Evolutionary conservation across 2,113 vertebrate species (phyloP), one percentile per base, ranked within the genome.

Genomic region (Gobio gobio): DNA sequence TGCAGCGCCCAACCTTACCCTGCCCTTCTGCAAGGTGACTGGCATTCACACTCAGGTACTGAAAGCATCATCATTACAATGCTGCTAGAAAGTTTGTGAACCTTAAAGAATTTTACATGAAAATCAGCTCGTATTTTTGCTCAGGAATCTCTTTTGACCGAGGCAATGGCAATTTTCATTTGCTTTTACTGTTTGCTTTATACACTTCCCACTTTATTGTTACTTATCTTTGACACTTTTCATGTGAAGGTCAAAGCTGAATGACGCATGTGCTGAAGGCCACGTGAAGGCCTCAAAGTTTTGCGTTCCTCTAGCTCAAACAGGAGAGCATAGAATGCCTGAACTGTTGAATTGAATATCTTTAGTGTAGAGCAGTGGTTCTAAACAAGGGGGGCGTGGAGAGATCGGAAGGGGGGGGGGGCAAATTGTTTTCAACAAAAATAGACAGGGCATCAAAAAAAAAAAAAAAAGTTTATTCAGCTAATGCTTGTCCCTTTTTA

Each of bases 21-120:
- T 96, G 63, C 97, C 94, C 87, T 98, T 98, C 89, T 94, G 95
- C 92, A 98, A 99, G 94, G 96, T 99, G 70, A 92, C 93, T 33
- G 94, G 95, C 78, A 93, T 98, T 85, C 96, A 97, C 90, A 91
- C 94, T 90, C 98, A 99, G 95, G 98, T 99, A 95, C 94, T 90
- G 68, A 16, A 83, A 49, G 4, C 22, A n/a, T 78, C 3, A 1
- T 0, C 12, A 9, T 59, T 43, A 59, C n/a, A 29, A 10, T 76
- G 45, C 66, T 68, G 7, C 16, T 40, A 22, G 9, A 20, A 40
- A 7, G 18, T 36, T 68, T 68, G 64, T 68, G 16, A 68, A 20
- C 29, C 33, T 2, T 13, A 29, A 29, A 64, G 26, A 64, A 56
- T 64, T 0, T 10, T 20, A 10, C 29, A 36, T 68, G 1, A 8